Evolutionary conservation across 2,888 invertebrate species (phyloP), one percentile per base, ranked within the genome.

Genomic region (Laspeyria flexula): DNA sequence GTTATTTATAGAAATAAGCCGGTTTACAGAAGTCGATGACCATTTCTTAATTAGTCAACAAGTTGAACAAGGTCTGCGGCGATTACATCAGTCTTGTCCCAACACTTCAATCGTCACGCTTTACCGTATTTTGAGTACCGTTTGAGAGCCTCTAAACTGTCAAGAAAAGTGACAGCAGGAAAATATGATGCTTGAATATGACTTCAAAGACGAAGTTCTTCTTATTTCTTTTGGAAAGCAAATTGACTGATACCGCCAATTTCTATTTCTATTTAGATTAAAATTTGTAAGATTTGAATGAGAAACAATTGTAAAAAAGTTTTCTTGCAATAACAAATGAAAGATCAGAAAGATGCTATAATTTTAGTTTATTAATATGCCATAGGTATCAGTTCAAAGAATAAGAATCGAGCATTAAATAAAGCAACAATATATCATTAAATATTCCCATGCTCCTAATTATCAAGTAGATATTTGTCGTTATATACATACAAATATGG

Each of bases 401-500:
- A n/a, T n/a, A n/a, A n/a, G n/a, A n/a, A n/a, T n/a, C n/a, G n/a
- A n/a, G n/a, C n/a, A n/a, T n/a, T n/a, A n/a, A n/a, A n/a, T n/a
- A n/a, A n/a, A n/a, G n/a, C n/a, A n/a, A n/a, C n/a, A n/a, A n/a
- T n/a, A n/a, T n/a, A n/a, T n/a, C n/a, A n/a, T n/a, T n/a, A n/a
- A n/a, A n/a, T n/a, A n/a, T n/a, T n/a, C n/a, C n/a, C n/a, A n/a
- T n/a, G n/a, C n/a, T n/a, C n/a, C n/a, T n/a, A n/a, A n/a, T n/a
- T n/a, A n/a, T n/a, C n/a, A n/a, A n/a, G n/a, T n/a, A n/a, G 16
- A 44, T 49, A 52, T 41, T 47, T 37, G 12, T 45, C 27, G 23
- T 44, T 45, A 51, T 46, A 53, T 55, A n/a, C n/a, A 16, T 51
- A 46, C 35, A 31, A 59, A 55, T 50, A 45, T 18, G 13, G 47